Percentiles rank a stretch among this genome's conserved stretches.
phyloP scores from a whole-genome alignment of 1,140 invertebrate genomes.

The Theocolax elegans region DNA sequence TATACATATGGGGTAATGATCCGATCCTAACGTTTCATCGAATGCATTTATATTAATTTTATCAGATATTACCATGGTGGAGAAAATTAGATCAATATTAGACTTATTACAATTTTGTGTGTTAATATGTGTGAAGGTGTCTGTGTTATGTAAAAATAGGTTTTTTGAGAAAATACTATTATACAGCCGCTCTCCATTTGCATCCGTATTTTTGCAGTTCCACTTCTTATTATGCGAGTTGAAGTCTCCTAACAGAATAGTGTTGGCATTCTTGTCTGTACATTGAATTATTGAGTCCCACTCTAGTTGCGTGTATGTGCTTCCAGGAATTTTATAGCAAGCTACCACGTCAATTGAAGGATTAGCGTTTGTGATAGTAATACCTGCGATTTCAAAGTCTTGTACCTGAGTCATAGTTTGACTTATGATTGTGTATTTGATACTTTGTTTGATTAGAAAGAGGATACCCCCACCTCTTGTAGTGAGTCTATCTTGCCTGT shows the following conservation, averaged over 20 bases:
- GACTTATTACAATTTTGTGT: too few relatives aligned
- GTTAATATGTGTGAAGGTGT: too few relatives aligned
- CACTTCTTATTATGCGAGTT: background rate
- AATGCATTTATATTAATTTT: too few relatives aligned
- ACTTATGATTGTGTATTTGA: background rate
- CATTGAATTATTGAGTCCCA: background rate
- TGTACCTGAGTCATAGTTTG: background rate
- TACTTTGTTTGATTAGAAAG: background rate
- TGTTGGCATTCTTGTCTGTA: background rate
- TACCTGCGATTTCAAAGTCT: background rate
- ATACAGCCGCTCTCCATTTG: too few relatives aligned
- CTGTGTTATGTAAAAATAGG: too few relatives aligned
- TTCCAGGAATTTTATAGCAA: background rate
- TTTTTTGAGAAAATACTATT: too few relatives aligned
- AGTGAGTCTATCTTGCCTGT: background rate
- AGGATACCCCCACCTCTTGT: slow-evolving; percentile 3
- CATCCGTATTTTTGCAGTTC: background rate
- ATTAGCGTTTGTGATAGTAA: background rate
- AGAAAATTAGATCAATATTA: too few relatives aligned
- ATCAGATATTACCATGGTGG: too few relatives aligned
- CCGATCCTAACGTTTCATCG: too few relatives aligned
- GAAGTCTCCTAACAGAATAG: background rate
- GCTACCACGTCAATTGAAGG: background rate
- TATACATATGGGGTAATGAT: too few relatives aligned
- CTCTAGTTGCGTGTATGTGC: background rate